Evolutionary conservation across 1,140 invertebrate species (phyloP).

Genomic region (Eufriesea mexicana): DNA sequence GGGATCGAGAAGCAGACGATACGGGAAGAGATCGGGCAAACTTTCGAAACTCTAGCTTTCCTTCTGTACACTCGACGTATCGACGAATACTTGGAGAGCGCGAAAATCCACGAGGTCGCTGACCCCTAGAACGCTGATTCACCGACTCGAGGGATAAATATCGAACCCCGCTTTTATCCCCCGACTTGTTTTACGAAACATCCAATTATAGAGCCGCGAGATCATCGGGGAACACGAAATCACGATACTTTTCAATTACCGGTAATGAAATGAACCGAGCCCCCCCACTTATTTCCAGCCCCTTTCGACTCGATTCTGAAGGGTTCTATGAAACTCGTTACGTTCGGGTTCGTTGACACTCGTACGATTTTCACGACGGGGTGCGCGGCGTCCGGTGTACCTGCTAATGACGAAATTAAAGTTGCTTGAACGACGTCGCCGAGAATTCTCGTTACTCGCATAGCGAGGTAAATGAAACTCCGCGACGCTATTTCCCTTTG

Average conservation of each 20-base stretch:
- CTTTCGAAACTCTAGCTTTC: no score
- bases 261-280: conserved; percentile 42
- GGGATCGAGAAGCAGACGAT: no score
- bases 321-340: conserved; percentile 48
- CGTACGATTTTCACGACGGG: not conserved
- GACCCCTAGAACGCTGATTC: not conserved
- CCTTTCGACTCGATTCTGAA: conserved; percentile 19
- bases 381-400: not conserved
- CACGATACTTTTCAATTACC: conserved; percentile 40
- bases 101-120: not conserved
- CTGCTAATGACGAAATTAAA: conserved; percentile 51
- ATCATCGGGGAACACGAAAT: conserved; percentile 35
- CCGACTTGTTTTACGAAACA: not conserved
- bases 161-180: no score
- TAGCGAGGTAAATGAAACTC: not conserved
- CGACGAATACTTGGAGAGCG: no score
- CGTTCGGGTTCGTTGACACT: conserved; percentile 30
- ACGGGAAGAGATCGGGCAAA: no score
- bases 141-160: not conserved
- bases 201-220: conserved; percentile 27
- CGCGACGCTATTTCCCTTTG: not conserved
- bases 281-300: not conserved
- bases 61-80: no score
- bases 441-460: conserved; percentile 28
- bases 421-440: conserved; percentile 25